Evolutionary conservation across 2,888 invertebrate genomes (phyloP).

Genomic region (Eupeodes latifasciatus): DNA sequence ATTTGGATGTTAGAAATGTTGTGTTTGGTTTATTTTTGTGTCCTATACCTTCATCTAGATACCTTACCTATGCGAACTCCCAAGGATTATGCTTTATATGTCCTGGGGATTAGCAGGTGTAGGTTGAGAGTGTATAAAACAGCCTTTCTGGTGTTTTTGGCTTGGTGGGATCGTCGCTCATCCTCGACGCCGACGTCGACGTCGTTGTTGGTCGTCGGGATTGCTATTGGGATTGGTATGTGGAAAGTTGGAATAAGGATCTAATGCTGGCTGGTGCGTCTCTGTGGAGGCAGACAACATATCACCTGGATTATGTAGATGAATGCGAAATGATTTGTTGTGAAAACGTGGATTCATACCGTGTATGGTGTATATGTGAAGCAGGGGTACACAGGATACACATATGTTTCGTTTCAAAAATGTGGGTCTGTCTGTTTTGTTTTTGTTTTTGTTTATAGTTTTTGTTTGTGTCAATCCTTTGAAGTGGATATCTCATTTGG

Average conservation of each 20-base stretch:
- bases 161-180: background rate
- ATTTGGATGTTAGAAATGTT: slow-evolving; percentile 49
- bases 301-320: slow-evolving; percentile 69
- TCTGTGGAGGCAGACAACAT: slow-evolving; percentile 40
- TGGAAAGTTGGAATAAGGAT: background rate
- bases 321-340: slow-evolving; percentile 71
- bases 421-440: slow-evolving; percentile 18
- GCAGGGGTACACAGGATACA: background rate
- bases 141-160: slow-evolving; percentile 42
- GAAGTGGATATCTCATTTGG: slow-evolving; percentile 52
- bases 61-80: slow-evolving; percentile 14
- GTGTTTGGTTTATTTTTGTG: background rate
- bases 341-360: slow-evolving; percentile 14
- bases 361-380: no score
- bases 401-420: background rate
- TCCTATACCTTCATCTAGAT: background rate
- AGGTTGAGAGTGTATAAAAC: slow-evolving; percentile 54
- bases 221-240: no score
- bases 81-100: slow-evolving; percentile 50
- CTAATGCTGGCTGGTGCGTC: slow-evolving; percentile 23
- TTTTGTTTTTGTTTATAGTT: background rate
- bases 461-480: slow-evolving; percentile 23
- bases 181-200: no score
- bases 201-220: no score
- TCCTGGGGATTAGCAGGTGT: slow-evolving; percentile 66